Base-by-base conservation (phyloP, 2,797 vertebrate species). In the Poeciliopsis infans region DNA sequence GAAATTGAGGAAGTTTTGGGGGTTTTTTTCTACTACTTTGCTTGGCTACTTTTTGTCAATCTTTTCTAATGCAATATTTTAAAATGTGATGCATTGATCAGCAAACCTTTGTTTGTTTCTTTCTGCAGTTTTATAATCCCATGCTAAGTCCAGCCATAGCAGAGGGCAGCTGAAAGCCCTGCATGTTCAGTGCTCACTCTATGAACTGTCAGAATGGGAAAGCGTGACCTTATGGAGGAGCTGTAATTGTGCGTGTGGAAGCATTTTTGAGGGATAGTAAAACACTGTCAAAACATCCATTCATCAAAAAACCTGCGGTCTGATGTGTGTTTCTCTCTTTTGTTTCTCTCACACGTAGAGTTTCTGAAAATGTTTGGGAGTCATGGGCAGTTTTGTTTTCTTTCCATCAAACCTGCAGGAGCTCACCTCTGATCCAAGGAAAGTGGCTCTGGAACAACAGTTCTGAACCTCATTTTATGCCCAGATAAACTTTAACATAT, bases 281-380 rank as follows among this genome's bases (percentile, higher is more conserved):
- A 59, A 59, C n/a, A 59, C 85, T 82, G 88, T 89, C 92, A 92
- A 74, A 86, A 85, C 79, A 89, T 81, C 84, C 46, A 85, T 92
- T 92, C 83, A 87, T 94, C 91, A 92, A 85, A 78, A 72, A 84
- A 25, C 83, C 86, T 83, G 61, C 85, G 89, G 81, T 85, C 41
- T 74, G 46, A 69, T 76, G 57, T 82, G 73, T 78, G 79, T 6
- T 59, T 59, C 31, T 59, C n/a, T 15, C 79, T 51, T 81, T 78
- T 77, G 64, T 83, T 72, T 45, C 15, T 57, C 53, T 28, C 55
- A 39, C 79, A n/a, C 76, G 66, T 59, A 64, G 64, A 75, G 77
- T 28, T 57, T 46, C 41, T 81, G 77, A 74, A 75, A 75, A 31
- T 59, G 28, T 28, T 28, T 59, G n/a, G 55, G n/a, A 59, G n/a